Base-by-base conservation (phyloP, 2,113 vertebrate species). In the Gambusia holbrooki region DNA sequence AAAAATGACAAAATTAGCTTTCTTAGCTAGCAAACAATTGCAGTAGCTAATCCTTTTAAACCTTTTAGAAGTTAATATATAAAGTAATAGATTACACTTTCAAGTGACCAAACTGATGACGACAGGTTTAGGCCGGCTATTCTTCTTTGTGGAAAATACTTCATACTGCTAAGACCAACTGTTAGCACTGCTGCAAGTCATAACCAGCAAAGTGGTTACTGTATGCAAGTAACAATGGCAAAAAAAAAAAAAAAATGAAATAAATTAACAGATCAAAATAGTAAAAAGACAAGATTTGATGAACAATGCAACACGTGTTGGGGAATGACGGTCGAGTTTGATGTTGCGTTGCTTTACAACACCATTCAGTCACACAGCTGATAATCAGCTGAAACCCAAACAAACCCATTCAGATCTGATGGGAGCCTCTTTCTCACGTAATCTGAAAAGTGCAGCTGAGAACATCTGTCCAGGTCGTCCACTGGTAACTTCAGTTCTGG, bases 401-500 rank as follows among this genome's bases (percentile, higher is more conserved):
- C 51, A 33, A 32, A 62, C 62, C 19, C 66, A 64, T 72, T 73
- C 4, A 48, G 11, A 37, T 82, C 32, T 29, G 28, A 14, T 22
- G 19, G 74, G 69, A 73, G 29, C n/a, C 2, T 3, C 40, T 69
- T 40, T 66, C 35, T 80, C 66, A 45, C 11, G 11, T 28, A 62
- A 15, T 72, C 14, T 15, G 51, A 73, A 25, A 72, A 68, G 54
- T 68, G 48, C 28, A 71, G 51, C 60, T 14, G 29, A 1, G 27
- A 64, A 35, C 29, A 45, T 54, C 62, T 9, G 60, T 15, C 11
- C 40, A 61, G 51, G 71, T 81, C 13, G 28, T 45, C 48, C 6
- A 22, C 15, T 22, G 32, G 19, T 32, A 65, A 70, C 42, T 61
- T 84, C 28, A 84, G 69, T 76, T 92, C 92, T 92, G 75, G 27